Evolutionary conservation across 2,113 vertebrate genomes (phyloP), one percentile per base, ranked within the genome.

Genomic region (Psilopsiagon aymara): DNA sequence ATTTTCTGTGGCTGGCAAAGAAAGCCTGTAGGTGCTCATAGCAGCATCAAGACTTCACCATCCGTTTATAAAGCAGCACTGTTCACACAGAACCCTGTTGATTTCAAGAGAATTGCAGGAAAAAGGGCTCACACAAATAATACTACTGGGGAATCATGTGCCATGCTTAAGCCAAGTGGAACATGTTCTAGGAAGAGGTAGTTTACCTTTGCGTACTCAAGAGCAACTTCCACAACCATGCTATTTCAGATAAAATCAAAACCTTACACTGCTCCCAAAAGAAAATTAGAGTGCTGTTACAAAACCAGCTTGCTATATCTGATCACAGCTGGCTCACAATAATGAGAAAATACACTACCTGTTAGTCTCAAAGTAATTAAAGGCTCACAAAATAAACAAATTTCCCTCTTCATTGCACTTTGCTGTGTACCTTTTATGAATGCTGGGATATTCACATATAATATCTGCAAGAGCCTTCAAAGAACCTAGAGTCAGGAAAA

Each of bases 361-460:
- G 85, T 80, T 64, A 35, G 19, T 59, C 94, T 81, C 39, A 29
- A 63, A 92, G 76, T 11, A 68, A 91, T 87, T 84, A 67, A 79
- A 67, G 37, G 83, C 86, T 74, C 46, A 46, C 76, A 62, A 92
- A 47, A 92, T 8, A 47, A 93, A 71, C 70, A 85, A 19, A 21
- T 69, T 70, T 92, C 92, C n/a, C 46, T 39, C 75, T 67, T 39
- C 39, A 21, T 8, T 83, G 33, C 68, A 62, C 35, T 80, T 76
- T 47, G 24, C 37, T 63, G 57, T 8, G 15, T 98, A 99, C 99
- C 99, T 99, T 98, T 98, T 98, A 75, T 99, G 99, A 95, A 99
- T 99, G 98, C 88, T 98, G 90, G 99, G 99, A 92, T 99, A 96
- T 91, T 99, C 98, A 97, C 99, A 99, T 88, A 99, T 99, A 82